Conservation (phyloP, 2,113 vertebrate genomes). For the Alethe diademata region DNA sequence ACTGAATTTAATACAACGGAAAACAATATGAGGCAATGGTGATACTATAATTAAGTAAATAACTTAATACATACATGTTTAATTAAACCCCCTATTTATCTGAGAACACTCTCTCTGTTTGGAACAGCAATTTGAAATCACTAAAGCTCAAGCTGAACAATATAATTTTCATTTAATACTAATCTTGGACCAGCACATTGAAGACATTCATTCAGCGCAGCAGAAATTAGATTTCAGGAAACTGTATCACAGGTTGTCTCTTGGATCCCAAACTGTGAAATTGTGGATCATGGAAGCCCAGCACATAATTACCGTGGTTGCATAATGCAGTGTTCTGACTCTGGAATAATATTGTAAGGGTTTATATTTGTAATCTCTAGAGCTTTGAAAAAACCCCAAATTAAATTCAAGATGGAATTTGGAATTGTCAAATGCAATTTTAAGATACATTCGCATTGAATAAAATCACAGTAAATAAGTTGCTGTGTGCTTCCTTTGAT, state of each 20-base stretch:
- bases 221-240: conserved; percentile 3
- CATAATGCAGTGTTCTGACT: background rate
- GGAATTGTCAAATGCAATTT: background rate
- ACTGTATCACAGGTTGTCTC: background rate
- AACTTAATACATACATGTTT: conserved; percentile 35
- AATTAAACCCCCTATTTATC: conserved; percentile 12
- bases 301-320: background rate
- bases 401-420: background rate
- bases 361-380: background rate
- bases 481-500: background rate
- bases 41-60: conserved; percentile 54
- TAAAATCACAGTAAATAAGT: background rate
- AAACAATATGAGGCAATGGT: background rate
- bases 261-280: background rate
- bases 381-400: background rate
- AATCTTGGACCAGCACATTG: background rate
- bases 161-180: conserved; percentile 11
- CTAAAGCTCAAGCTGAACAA: background rate
- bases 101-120: background rate
- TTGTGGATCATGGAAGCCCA: background rate
- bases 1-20: background rate
- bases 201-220: background rate
- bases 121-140: conserved; percentile 26
- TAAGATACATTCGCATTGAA: background rate
- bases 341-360: background rate